These are phyloP conservation scores for Cichladusa arquata DNA, from an alignment of 2,113 vertebrate genomes.

Conservation along the genomic window DNA sequence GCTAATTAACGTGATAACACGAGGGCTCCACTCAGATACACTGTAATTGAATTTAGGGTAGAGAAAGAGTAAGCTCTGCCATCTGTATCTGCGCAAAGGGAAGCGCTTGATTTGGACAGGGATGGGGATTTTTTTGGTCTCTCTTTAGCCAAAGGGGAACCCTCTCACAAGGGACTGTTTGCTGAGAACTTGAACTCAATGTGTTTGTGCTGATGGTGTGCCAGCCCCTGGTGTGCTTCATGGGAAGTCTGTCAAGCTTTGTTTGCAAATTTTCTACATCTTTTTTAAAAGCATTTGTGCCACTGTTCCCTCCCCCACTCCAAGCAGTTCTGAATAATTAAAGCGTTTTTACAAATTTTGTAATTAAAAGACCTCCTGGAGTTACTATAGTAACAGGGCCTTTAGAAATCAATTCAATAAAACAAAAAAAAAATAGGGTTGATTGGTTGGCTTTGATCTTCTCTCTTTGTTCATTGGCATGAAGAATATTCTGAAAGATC, in stretches of 20 bases:
- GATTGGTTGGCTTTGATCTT: constrained; percentile 43
- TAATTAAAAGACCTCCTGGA: constrained; percentile 44
- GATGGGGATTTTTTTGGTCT: not conserved
- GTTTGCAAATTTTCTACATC: not conserved
- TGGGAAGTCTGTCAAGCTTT: not conserved
- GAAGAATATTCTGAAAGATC: constrained; percentile 4
- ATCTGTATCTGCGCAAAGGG: not conserved
- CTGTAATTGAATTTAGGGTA: constrained; percentile 26
- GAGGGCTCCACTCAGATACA: not conserved
- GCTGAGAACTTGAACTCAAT: not conserved
- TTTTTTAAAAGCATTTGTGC: not conserved
- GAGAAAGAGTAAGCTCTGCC: not conserved
- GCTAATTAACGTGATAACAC: constrained; percentile 38
- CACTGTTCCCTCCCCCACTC: not conserved
- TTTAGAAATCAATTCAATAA: constrained; percentile 35
- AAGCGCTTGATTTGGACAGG: not conserved
- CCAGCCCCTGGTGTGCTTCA: not conserved
- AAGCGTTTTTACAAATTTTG: constrained; percentile 34
- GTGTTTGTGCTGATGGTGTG: not conserved
- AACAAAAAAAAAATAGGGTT: constrained; percentile 24
- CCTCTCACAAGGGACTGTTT: not conserved
- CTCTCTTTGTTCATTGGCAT: constrained; percentile 12
- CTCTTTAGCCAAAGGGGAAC: not conserved
- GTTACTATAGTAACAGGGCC: constrained; percentile 58
- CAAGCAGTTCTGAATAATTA: not conserved